Conservation (phyloP, 2,888 invertebrate species). For the Pseudoips prasinana region DNA sequence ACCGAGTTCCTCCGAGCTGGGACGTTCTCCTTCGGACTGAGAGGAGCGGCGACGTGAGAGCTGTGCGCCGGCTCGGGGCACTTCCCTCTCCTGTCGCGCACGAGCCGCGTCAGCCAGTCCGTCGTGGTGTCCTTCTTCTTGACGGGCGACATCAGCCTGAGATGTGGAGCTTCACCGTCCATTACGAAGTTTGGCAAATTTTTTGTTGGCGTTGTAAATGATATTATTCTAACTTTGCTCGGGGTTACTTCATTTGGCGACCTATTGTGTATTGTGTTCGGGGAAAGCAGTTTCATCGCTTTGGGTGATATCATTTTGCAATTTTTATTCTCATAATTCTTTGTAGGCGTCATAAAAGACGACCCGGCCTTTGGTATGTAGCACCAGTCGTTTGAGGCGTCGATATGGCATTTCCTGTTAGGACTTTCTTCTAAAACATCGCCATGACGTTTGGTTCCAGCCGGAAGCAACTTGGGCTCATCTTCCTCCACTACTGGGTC, state of each 20-base stretch:
- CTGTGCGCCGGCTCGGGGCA: conserved; percentile 16
- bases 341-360: conserved; percentile 62
- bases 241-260: conserved; percentile 47
- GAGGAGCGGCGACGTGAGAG: conserved; percentile 25
- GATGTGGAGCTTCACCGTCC: conserved; percentile 89
- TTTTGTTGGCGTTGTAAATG: conserved; percentile 82
- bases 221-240: conserved; percentile 40
- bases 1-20: conserved; percentile 48
- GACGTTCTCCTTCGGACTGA: conserved; percentile 51
- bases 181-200: conserved; percentile 90
- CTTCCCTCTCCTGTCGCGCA: conserved; percentile 40
- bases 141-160: conserved; percentile 86
- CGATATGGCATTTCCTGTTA: conserved; percentile 28
- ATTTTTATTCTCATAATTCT: conserved; percentile 47
- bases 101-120: conserved; percentile 85
- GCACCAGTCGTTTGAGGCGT: conserved; percentile 43
- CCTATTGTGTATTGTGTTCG: conserved; percentile 25
- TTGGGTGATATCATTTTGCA: conserved; percentile 51
- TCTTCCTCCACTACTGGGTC: conserved; percentile 34
- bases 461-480: conserved; percentile 33
- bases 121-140: conserved; percentile 83
- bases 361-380: conserved; percentile 50
- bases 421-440: conserved; percentile 40
- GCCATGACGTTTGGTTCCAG: conserved; percentile 54
- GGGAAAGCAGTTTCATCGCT: conserved; percentile 43